Conservation (phyloP, 2,113 vertebrate species). For the Pristiophorus japonicus region DNA sequence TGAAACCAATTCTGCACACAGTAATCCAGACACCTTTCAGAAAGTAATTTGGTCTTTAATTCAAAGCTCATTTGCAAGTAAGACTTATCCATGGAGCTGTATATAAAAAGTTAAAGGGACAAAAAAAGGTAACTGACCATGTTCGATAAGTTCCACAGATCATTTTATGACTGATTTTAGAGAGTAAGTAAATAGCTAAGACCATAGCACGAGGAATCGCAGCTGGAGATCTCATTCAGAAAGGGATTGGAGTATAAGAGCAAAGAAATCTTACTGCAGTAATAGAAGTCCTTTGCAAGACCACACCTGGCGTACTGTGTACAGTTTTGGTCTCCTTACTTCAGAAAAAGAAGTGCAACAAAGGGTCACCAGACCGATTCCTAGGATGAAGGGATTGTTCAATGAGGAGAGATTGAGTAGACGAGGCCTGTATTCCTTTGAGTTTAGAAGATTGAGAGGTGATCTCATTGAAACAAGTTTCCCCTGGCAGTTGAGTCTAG, state of each 20-base stretch:
- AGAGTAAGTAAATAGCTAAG: not conserved
- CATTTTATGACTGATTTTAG: not conserved
- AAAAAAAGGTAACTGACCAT: slow-evolving; percentile 57
- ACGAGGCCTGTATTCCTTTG: too few relatives aligned
- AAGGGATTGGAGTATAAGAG: not conserved
- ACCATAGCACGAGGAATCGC: not conserved
- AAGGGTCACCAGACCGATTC: too few relatives aligned
- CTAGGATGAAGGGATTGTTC: too few relatives aligned
- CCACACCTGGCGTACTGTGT: too few relatives aligned
- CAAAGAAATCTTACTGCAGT: too few relatives aligned
- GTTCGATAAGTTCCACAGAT: slow-evolving; percentile 58
- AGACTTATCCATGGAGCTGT: not conserved
- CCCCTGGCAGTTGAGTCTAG: too few relatives aligned
- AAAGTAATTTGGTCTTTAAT: not conserved
- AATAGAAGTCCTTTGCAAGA: too few relatives aligned
- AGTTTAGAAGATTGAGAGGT: too few relatives aligned
- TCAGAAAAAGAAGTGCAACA: too few relatives aligned
- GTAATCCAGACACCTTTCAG: not conserved
- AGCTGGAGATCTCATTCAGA: not conserved
- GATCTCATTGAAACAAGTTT: too few relatives aligned
- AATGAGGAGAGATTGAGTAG: too few relatives aligned
- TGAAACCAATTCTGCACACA: not conserved
- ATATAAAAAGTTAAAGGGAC: not conserved
- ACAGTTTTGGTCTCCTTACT: too few relatives aligned
- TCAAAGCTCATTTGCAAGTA: not conserved